Conservation (phyloP, 2,888 invertebrate species). For the Thymelicus acteon region DNA sequence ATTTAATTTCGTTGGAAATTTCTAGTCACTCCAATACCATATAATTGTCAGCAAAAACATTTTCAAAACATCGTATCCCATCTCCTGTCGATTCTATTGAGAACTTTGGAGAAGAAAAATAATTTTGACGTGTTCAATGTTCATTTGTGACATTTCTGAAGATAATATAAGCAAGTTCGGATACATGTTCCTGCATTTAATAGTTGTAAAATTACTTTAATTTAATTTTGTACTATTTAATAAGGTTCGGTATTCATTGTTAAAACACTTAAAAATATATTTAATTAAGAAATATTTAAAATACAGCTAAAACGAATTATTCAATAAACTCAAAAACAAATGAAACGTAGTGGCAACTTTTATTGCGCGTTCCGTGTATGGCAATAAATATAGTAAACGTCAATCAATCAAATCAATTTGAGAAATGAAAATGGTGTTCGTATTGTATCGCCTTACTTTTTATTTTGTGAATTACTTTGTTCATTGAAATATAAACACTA, state of each 20-base stretch:
- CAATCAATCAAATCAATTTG: conserved; percentile 40
- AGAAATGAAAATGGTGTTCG: conserved; percentile 53
- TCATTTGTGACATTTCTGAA: conserved; percentile 71
- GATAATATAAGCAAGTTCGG: conserved; percentile 3
- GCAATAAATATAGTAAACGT: conserved; percentile 27
- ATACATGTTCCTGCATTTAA: neutral
- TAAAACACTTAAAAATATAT: too few relatives aligned
- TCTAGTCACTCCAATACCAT: conserved; percentile 70
- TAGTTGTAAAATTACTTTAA: neutral
- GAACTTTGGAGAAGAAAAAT: conserved; percentile 63
- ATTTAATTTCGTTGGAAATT: conserved; percentile 55
- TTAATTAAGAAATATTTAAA: too few relatives aligned
- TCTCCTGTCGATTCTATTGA: conserved; percentile 58
- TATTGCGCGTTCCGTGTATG: neutral
- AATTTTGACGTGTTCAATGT: conserved; percentile 84
- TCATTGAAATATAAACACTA: neutral
- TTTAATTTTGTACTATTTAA: too few relatives aligned
- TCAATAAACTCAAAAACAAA: neutral
- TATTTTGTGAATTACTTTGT: conserved; percentile 10
- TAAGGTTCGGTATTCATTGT: too few relatives aligned
- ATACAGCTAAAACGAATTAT: too few relatives aligned
- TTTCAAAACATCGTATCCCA: conserved; percentile 81
- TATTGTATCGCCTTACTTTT: conserved; percentile 39
- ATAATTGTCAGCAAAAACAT: conserved; percentile 77
- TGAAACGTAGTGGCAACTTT: neutral